These are phyloP conservation scores for Melipona beecheii DNA, from an alignment of 2,888 invertebrate genomes.

Conservation along the genomic window DNA sequence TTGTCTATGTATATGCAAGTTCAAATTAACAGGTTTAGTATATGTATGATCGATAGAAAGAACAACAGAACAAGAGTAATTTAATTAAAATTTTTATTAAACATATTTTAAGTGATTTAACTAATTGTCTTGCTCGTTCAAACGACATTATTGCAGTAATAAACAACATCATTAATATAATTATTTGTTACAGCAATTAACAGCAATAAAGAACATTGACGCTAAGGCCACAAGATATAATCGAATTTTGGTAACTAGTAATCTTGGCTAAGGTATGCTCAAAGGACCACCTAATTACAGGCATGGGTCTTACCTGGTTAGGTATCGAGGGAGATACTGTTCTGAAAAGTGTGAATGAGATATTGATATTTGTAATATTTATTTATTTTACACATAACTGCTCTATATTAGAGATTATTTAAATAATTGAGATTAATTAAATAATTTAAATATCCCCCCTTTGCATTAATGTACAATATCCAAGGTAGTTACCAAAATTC, in stretches of 20 bases:
- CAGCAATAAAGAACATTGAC: neutral
- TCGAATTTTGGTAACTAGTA: neutral
- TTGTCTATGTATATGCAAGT: neutral
- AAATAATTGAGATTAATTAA: too few species aligned
- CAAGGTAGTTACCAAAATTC: conserved; percentile 1
- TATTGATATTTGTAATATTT: too few species aligned
- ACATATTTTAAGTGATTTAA: neutral
- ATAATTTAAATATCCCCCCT: neutral
- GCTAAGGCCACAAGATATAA: neutral
- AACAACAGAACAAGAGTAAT: neutral
- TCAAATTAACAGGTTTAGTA: neutral
- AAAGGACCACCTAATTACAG: neutral
- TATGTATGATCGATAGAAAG: neutral
- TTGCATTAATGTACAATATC: neutral
- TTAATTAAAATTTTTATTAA: too few species aligned
- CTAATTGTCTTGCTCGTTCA: neutral
- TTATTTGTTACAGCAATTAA: neutral
- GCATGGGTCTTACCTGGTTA: too few species aligned
- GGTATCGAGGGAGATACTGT: too few species aligned
- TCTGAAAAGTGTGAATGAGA: too few species aligned
- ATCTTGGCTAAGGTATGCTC: neutral
- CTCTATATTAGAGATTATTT: too few species aligned
- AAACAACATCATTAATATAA: neutral
- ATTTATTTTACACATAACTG: too few species aligned
- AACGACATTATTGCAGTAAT: neutral